phyloP scores from a whole-genome alignment of 2,113 vertebrate species.

The Xenus cinereus region DNA sequence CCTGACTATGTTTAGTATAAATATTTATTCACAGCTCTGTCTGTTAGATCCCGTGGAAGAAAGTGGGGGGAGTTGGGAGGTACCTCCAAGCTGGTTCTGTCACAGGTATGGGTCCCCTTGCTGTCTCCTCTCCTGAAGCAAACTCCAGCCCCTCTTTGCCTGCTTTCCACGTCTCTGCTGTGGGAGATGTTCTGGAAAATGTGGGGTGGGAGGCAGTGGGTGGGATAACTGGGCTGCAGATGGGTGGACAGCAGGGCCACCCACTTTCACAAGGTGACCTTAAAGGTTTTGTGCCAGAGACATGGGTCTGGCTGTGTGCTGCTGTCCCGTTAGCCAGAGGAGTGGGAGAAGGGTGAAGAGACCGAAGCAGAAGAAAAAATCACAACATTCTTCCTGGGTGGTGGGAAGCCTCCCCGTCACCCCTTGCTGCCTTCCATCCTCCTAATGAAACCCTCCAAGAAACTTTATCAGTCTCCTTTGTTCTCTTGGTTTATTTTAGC shows the following conservation, averaged over 20 bases:
- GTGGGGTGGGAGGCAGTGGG: neutral
- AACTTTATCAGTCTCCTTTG: neutral
- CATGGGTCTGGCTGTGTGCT: rapidly evolving
- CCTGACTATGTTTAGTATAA: slow-evolving; percentile 58
- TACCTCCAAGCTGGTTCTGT: neutral
- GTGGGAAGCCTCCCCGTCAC: neutral
- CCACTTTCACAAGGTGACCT: neutral
- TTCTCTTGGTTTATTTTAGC: neutral
- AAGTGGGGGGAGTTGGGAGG: neutral
- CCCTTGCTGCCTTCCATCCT: neutral
- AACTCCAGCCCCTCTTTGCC: neutral
- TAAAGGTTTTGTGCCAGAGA: neutral
- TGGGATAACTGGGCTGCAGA: neutral
- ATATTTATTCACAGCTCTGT: slow-evolving; percentile 54
- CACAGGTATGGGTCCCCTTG: neutral
- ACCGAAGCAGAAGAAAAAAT: neutral
- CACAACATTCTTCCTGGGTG: neutral
- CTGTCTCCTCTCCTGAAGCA: neutral
- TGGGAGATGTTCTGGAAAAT: neutral
- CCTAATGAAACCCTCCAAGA: neutral
- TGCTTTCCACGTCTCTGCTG: neutral
- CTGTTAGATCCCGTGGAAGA: slow-evolving; percentile 23
- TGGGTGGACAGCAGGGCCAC: neutral
- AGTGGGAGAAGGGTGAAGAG: neutral
- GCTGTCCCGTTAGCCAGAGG: neutral